phyloP scores from a whole-genome alignment of 2,888 invertebrate genomes.

The Sicus ferrugineus region DNA sequence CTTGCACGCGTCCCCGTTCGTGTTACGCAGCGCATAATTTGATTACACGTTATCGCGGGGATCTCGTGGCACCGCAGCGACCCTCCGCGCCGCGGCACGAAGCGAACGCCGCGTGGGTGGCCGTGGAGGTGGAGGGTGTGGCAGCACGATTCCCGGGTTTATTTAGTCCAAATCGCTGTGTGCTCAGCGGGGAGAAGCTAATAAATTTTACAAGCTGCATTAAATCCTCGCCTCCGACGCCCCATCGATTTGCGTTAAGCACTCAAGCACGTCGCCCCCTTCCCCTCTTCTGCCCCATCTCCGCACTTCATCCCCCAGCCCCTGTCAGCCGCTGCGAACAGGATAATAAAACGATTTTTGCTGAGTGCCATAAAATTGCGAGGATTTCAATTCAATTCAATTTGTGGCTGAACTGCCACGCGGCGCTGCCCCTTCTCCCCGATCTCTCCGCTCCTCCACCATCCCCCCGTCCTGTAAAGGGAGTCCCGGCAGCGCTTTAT shows the following conservation, averaged over 20 bases:
- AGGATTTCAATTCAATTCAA: conserved; percentile 57
- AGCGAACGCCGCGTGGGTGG: neutral
- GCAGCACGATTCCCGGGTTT: conserved; percentile 36
- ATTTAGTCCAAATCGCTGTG: conserved; percentile 36
- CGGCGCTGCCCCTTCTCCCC: conserved; percentile 8
- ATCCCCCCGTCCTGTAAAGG: no score
- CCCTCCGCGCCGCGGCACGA: neutral
- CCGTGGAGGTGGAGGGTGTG: conserved; percentile 34
- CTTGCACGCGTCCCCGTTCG: conserved; percentile 6
- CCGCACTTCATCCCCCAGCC: neutral
- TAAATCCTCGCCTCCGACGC: neutral
- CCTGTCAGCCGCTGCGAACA: no score
- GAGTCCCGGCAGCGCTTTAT: no score
- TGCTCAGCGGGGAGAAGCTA: conserved; percentile 47
- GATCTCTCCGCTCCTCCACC: neutral
- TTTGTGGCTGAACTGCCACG: conserved; percentile 39
- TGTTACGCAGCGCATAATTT: conserved; percentile 54
- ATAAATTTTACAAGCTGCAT: conserved; percentile 49
- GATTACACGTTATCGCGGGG: conserved; percentile 37
- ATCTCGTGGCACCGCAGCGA: conserved; percentile 11
- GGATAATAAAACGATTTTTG: conserved; percentile 61
- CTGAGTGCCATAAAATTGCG: conserved; percentile 59
- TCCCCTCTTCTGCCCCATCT: neutral
- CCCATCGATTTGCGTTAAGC: neutral
- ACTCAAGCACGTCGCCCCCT: neutral